Base-by-base conservation (phyloP, 2,888 invertebrate genomes). In the Cephus runcator region DNA sequence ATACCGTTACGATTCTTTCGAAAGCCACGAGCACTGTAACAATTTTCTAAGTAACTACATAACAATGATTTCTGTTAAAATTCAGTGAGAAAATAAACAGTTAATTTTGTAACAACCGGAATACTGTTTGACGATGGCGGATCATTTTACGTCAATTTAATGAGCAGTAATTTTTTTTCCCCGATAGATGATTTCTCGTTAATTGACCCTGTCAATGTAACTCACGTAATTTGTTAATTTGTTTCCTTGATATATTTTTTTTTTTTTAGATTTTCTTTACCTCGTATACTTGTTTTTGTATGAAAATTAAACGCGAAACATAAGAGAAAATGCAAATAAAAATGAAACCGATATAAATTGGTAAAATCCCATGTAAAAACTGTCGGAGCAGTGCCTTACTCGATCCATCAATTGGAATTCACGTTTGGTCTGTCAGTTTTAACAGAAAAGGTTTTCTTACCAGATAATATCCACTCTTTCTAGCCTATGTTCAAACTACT, bases 41-140 rank as follows among this genome's bases (percentile, higher is more conserved):
- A 73, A 77, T 11, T 69, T 73, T 80, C 75, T 80, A 81, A 77
- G 79, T 77, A 83, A 83, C 81, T 85, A 85, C 79, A 86, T 88
- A 87, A 88, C 87, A 88, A 87, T 84, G 82, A 82, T 83, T 86
- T 85, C 76, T 83, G 83, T 83, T 85, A 84, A 78, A 87, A 81
- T 85, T 82, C 77, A 78, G 81, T 74, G 75, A 82, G 76, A 83
- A 81, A 83, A 84, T 85, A 83, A 87, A 87, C 83, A 86, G 76
- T 78, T 79, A 80, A 83, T 83, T 85, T 83, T 81, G 79, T 85
- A 87, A 87, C 85, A 87, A 87, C 83, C 83, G 85, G 83, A 82
- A 85, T 84, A 82, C 82, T 83, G 71, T 71, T 34, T 71, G 71
- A 34, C 71, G 34, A 31, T 71, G 33, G 71, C 12, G 23, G 9